A percentile compares a stretch with the other conserved stretches of the same genome.
phyloP scores from a whole-genome alignment of 2,797 vertebrate genomes.

The Enteromius trimaculatus region DNA sequence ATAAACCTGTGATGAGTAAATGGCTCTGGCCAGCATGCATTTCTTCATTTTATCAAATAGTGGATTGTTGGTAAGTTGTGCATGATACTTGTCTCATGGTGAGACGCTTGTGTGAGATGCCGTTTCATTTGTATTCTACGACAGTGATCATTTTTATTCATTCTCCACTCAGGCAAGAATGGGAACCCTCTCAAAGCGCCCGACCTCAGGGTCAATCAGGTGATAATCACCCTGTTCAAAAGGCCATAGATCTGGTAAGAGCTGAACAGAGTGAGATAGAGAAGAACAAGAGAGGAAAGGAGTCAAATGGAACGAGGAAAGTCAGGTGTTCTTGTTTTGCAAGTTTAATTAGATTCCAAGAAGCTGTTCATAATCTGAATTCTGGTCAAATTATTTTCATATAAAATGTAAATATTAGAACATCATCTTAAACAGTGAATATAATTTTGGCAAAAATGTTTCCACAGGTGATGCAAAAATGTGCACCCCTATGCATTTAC shows the following conservation, averaged over 20 bases:
- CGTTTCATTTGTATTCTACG: neutral
- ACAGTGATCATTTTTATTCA: constrained; percentile 3
- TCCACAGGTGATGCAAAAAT: neutral
- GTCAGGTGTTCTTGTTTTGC: neutral
- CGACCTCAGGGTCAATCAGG: constrained; percentile 30
- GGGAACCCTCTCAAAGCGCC: neutral
- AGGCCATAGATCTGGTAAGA: neutral
- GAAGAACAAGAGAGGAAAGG: neutral
- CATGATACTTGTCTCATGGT: constrained; percentile 6
- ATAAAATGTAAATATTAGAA: neutral
- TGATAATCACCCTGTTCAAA: constrained; percentile 43
- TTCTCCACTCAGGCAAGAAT: neutral
- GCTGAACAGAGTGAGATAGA: constrained; percentile 2
- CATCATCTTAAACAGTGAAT: neutral
- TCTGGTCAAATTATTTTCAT: neutral
- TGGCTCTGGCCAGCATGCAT: constrained; percentile 12
- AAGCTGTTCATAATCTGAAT: too few relatives aligned
- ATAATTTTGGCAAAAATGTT: neutral
- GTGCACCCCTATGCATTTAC: neutral
- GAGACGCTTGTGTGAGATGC: neutral
- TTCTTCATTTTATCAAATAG: neutral
- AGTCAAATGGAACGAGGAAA: neutral
- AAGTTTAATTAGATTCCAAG: neutral
- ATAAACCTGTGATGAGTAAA: constrained; percentile 34
- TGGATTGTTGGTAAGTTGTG: neutral